phyloP scores from a whole-genome alignment of 2,797 vertebrate species.

The Chanos chanos region DNA sequence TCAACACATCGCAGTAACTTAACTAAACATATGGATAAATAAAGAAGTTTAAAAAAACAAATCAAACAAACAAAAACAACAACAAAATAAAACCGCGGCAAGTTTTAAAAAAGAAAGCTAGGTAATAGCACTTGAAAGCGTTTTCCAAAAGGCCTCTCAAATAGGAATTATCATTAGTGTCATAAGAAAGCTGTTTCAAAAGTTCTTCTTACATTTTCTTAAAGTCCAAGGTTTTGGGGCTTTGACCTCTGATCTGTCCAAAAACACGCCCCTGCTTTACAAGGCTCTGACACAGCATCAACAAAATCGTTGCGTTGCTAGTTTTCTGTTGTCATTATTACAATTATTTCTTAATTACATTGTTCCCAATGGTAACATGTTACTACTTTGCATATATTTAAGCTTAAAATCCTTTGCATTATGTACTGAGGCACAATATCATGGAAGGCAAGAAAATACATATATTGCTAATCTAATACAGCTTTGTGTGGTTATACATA shows the following conservation, averaged over 20 bases:
- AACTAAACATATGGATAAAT: slow-evolving; percentile 1
- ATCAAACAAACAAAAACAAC: slow-evolving; percentile 8
- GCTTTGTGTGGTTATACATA: slow-evolving; percentile 40
- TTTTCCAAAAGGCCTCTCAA: slow-evolving; percentile 54
- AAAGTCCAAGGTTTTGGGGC: no score
- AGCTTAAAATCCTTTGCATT: slow-evolving; percentile 60
- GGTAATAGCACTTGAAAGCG: slow-evolving; percentile 44
- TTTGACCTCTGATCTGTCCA: no score
- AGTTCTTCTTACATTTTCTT: no score
- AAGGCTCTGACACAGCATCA: no score
- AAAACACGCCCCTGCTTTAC: no score
- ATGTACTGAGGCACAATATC: slow-evolving; percentile 66
- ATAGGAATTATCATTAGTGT: no score
- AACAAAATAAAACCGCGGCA: slow-evolving; percentile 14
- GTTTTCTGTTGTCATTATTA: no score
- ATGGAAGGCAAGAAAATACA: slow-evolving; percentile 56
- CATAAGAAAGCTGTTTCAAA: no score
- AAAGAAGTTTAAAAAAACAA: slow-evolving; percentile 43
- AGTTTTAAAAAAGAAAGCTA: slow-evolving; percentile 27
- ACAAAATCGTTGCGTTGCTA: no score
- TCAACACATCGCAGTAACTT: slow-evolving; percentile 47
- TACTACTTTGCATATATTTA: slow-evolving; percentile 54
- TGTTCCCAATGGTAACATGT: slow-evolving; percentile 6
- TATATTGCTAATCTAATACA: slow-evolving; percentile 50
- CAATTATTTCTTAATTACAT: slow-evolving; percentile 16